Percentiles rank a stretch among this genome's conserved stretches.
Conservation (phyloP, 2,888 invertebrate species). For the Suillia variegata region DNA sequence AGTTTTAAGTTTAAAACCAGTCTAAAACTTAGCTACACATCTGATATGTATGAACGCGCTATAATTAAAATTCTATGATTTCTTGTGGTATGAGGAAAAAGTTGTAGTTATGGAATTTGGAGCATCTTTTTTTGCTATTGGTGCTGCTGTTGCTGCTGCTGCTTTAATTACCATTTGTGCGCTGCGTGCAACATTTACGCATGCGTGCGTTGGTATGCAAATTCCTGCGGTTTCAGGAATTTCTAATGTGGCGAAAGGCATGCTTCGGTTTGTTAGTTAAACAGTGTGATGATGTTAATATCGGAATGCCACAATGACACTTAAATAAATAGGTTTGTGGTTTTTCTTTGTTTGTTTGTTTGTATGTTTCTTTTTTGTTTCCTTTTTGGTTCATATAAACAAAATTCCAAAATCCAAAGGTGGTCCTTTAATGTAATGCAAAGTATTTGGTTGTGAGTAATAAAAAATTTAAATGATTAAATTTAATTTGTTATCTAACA, state of each 20-base stretch:
- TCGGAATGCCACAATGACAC: not conserved
- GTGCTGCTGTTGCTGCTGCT: not conserved
- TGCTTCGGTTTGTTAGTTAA: too few species aligned
- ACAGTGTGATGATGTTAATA: not conserved
- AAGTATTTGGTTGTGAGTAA: too few species aligned
- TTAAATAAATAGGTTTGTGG: not conserved
- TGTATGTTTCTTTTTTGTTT: too few species aligned
- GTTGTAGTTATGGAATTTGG: slow-evolving; percentile 26
- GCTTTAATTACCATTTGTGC: not conserved
- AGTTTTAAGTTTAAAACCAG: too few species aligned
- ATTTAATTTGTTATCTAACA: too few species aligned
- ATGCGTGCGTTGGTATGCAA: slow-evolving; percentile 20
- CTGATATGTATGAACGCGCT: slow-evolving; percentile 20
- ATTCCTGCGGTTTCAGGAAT: slow-evolving; percentile 48
- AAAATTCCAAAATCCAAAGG: not conserved
- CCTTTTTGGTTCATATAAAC: too few species aligned
- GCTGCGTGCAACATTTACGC: slow-evolving; percentile 12
- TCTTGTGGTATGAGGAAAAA: slow-evolving; percentile 34
- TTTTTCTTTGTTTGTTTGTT: not conserved
- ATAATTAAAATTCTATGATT: slow-evolving; percentile 33
- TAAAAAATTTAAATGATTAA: too few species aligned
- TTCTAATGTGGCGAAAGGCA: slow-evolving; percentile 23
- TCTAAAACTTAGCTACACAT: too few species aligned
- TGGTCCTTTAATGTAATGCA: slow-evolving; percentile 6
- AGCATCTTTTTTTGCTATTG: slow-evolving; percentile 20